Percentiles rank a stretch among this genome's conserved stretches.
These are phyloP conservation scores for Elgaria multicarinata DNA, from an alignment of 2,113 vertebrate genomes.

Conservation along the genomic window DNA sequence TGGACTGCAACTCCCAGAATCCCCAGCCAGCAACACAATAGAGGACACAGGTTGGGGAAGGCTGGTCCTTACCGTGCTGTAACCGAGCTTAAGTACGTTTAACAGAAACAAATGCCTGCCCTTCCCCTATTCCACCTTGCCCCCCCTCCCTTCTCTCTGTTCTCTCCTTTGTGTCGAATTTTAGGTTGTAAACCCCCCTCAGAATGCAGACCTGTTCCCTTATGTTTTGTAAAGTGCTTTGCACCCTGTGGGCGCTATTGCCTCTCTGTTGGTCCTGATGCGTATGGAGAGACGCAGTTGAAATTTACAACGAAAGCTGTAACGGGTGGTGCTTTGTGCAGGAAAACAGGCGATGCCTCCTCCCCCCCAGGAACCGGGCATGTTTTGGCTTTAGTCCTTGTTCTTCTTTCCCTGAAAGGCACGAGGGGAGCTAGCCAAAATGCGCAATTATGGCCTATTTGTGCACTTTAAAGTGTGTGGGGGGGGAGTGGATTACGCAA, in stretches of 20 bases:
- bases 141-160: background rate
- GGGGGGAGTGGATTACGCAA: slow-evolving; percentile 31
- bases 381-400: fast-evolving
- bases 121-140: background rate
- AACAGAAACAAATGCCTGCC: too few species aligned
- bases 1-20: too few species aligned
- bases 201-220: background rate
- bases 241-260: too few species aligned
- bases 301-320: background rate
- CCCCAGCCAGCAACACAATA: too few species aligned
- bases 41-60: too few species aligned
- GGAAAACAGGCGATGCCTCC: background rate
- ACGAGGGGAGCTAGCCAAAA: background rate
- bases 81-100: too few species aligned
- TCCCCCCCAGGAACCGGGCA: background rate
- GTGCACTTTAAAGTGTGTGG: background rate
- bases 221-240: background rate
- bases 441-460: background rate
- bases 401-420: background rate
- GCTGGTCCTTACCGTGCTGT: too few species aligned
- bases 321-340: background rate
- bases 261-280: background rate
- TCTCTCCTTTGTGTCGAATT: background rate
- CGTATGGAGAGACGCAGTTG: too few species aligned
- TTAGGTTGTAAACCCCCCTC: background rate